Base-by-base conservation (phyloP, 2,113 vertebrate genomes). In the Colinus virginianus region DNA sequence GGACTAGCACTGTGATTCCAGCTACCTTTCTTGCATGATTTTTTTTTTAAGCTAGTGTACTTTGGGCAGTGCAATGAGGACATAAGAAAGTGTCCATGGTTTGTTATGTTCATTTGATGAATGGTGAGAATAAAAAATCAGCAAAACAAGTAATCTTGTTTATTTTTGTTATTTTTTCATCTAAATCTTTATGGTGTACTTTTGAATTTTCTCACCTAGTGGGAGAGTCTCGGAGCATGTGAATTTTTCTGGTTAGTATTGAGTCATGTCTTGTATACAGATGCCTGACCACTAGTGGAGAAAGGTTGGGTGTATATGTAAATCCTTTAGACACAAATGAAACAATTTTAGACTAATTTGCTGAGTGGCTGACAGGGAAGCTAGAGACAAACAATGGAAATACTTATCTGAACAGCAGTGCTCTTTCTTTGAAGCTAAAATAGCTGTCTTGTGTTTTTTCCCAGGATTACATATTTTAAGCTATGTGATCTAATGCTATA, bases 251-350 rank as follows among this genome's bases (percentile, higher is more conserved):
- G 32, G 14, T 77, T 70, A 32, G 21, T 80, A 49, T 25, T 19
- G 49, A 79, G 25, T 89, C 30, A 25, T 72, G 7, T 55, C 46
- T 66, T 56, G 22, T 85, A 78, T 40, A 83, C 30, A 70, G 32
- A 21, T 61, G 49, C 2, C 6, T 83, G 49, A 61, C 14, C 22
- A 1, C 45, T 62, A 59, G 16, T 63, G 28, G 43, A 38, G 80
- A 59, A 90, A 90, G 88, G 61, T 15, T 95, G 38, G 88, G 61
- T 84, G n/a, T 83, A 68, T 78, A 7, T 46, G 61, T 25, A 92
- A 88, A 19, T 59, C 9, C 15, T 55, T 3, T 2, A 25, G n/a
- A 76, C 82, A 45, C 2, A 30, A 69, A 28, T 59, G 16, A 42
- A 85, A 7, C 34, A 1, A 28, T 72, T 85, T 85, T 3, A 58